Base-by-base conservation (phyloP, 2,113 vertebrate genomes). In the Cynocephalus volans region DNA sequence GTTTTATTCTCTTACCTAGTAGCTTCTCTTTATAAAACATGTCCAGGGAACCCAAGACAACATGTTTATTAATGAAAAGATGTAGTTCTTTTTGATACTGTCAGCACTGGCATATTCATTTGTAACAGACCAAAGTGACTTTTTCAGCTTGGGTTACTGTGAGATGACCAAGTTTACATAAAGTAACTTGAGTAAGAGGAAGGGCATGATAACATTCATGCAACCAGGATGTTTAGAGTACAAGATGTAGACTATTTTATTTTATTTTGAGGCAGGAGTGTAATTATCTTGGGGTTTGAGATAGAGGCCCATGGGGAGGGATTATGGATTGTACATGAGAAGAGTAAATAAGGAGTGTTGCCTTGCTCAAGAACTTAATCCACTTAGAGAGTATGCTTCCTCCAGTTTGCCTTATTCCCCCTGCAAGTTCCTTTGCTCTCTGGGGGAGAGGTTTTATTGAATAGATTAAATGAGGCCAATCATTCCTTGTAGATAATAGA, bases 61-160 rank as follows among this genome's bases (percentile, higher is more conserved):
- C 69, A 33, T 96, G 79, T 52, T 96, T 6, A 26, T 81, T 87
- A 87, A 70, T 86, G 75, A 87, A 70, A 93, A 64, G 36, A 21
- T 72, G 0, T 81, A 64, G 86, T 89, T 95, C 77, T 95, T 85
- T 88, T 81, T 50, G 45, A 70, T 89, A 52, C 72, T 31, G 45
- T 93, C 64, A 95, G 83, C 90, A 80, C 64, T 93, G 72, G 79
- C 77, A 92, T 76, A 95, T 93, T 69, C 73, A 93, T 88, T 87
- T 76, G 48, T 88, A 60, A 95, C 70, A 97, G 97, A 88, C 96
- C 93, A 94, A 95, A 97, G 95, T 97, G 82, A 94, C 76, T 96
- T 58, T 90, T 95, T 88, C 69, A 80, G 18, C 77, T 81, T 95
- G 50, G 8, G 21, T 76, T 85, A 72, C 60, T 90, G 6, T 92